Percentiles rank a stretch among this genome's conserved stretches.
phyloP scores from a whole-genome alignment of 1,140 invertebrate species.

The Zaprionus capensis region DNA sequence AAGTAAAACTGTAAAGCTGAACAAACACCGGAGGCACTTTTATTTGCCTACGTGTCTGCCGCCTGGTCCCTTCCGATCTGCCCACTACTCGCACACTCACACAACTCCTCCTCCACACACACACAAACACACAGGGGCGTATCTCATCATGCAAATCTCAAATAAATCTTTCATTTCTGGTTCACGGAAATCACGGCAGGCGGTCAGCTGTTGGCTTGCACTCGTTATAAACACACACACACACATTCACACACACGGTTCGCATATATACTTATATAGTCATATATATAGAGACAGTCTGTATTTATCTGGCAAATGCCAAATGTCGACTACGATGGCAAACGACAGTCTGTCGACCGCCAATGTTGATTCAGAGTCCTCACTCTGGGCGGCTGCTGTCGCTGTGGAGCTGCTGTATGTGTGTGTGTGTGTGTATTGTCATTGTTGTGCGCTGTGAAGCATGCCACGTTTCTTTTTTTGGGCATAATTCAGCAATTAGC shows the following conservation, averaged over 20 bases:
- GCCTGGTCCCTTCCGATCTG: slow-evolving; percentile 22
- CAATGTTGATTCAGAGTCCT: slow-evolving; percentile 29
- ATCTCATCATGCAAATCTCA: slow-evolving; percentile 76
- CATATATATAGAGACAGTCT: background rate
- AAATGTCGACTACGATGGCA: slow-evolving; percentile 10
- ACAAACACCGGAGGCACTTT: slow-evolving; percentile 65
- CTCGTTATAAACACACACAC: slow-evolving; percentile 18
- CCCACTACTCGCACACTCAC: slow-evolving; percentile 31
- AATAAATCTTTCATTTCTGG: slow-evolving; percentile 77
- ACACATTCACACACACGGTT: too few relatives aligned
- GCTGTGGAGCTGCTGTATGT: background rate
- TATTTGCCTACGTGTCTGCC: slow-evolving; percentile 78
- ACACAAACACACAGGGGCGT: slow-evolving; percentile 1
- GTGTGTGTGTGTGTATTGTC: slow-evolving; percentile 14
- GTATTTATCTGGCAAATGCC: slow-evolving; percentile 47
- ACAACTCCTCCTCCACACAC: background rate
- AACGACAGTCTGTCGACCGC: slow-evolving; percentile 17
- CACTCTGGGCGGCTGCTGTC: slow-evolving; percentile 1
- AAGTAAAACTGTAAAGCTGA: slow-evolving; percentile 47
- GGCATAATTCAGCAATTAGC: slow-evolving; percentile 75
- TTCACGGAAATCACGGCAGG: slow-evolving; percentile 71
- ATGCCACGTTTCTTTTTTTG: slow-evolving; percentile 18
- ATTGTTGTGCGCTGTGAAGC: slow-evolving; percentile 37
- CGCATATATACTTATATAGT: slow-evolving; percentile 14
- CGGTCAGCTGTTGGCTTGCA: slow-evolving; percentile 20